Evolutionary conservation across 1,140 invertebrate genomes (phyloP).

Genomic region (Eufriesea mexicana): DNA sequence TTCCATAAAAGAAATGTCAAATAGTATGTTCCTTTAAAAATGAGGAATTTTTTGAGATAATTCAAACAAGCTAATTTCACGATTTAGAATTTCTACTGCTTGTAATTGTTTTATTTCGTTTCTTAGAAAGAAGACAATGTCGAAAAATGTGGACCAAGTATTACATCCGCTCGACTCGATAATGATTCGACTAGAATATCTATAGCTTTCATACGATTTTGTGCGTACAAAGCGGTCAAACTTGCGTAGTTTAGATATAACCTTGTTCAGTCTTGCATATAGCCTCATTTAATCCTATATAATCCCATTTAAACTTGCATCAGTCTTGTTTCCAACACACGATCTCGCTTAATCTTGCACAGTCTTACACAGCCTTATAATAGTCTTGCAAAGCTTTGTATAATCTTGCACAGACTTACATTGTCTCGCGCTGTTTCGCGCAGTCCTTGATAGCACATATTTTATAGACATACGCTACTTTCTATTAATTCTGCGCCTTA

Average conservation of each 20-base stretch:
- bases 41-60: too few relatives aligned
- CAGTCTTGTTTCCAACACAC: constrained; percentile 7
- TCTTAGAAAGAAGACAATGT: background rate
- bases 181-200: background rate
- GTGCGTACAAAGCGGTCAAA: background rate
- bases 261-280: constrained; percentile 5
- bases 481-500: background rate
- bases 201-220: background rate
- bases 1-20: too few relatives aligned
- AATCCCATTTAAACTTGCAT: constrained; percentile 18
- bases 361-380: constrained; percentile 16
- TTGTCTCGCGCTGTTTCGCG: background rate
- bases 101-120: too few relatives aligned
- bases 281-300: constrained; percentile 6
- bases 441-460: too few relatives aligned
- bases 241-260: constrained; percentile 3
- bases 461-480: background rate
- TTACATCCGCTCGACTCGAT: background rate
- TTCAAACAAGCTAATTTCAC: too few relatives aligned
- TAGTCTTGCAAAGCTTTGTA: background rate
- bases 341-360: constrained; percentile 10
- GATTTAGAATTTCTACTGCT: too few relatives aligned
- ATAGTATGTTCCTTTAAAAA: too few relatives aligned
- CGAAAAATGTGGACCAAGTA: background rate
- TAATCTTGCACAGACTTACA: constrained; percentile 15